A percentile compares a stretch with the other conserved stretches of the same genome.
These are phyloP conservation scores for Arenaria interpres DNA, from an alignment of 2,113 vertebrate genomes.

Conservation along the genomic window DNA sequence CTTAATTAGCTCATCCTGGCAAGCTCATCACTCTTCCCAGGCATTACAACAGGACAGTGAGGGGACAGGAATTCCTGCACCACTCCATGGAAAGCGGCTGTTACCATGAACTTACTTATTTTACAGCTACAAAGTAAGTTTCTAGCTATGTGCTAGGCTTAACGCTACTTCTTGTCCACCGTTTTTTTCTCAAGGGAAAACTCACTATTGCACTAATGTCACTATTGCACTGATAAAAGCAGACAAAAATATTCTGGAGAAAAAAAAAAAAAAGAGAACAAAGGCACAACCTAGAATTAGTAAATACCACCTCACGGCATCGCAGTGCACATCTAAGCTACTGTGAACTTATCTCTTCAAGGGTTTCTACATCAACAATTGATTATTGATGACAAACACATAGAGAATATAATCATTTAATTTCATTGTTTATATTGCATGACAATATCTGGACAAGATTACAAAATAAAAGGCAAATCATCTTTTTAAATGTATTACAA, in stretches of 20 bases:
- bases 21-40: not conserved
- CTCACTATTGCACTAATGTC: not conserved
- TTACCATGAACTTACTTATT: not conserved
- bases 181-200: not conserved
- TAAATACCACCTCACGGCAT: not conserved
- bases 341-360: not conserved
- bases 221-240: not conserved
- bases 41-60: rapidly evolving
- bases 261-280: not conserved
- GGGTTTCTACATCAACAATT: not conserved
- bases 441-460: not conserved
- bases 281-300: not conserved
- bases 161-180: not conserved
- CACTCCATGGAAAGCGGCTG: rapidly evolving
- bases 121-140: not conserved
- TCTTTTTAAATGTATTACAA: not conserved
- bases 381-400: not conserved
- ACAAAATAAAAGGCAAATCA: not conserved
- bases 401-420: not conserved
- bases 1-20: not conserved
- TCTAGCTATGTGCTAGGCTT: not conserved
- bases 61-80: not conserved
- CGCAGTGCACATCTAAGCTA: not conserved
- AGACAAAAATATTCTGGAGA: not conserved
- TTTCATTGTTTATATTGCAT: not conserved